Evolutionary conservation across 2,113 vertebrate genomes (phyloP).

Genomic region (Excalfactoria chinensis): DNA sequence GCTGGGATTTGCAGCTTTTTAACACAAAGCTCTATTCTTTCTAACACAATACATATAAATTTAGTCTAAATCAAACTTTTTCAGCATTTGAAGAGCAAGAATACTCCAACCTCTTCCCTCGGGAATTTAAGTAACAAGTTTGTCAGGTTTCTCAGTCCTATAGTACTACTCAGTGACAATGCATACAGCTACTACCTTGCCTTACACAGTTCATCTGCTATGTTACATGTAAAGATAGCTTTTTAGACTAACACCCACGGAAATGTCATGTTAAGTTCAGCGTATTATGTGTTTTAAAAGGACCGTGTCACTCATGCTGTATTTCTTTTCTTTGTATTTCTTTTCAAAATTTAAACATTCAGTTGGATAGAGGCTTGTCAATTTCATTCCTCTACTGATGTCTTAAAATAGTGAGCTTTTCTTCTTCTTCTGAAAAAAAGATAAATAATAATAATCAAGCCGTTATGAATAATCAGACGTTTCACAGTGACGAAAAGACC

Average conservation of each 20-base stretch:
- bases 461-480: not conserved
- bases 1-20: not conserved
- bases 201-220: not conserved
- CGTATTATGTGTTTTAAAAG: not conserved
- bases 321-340: not conserved
- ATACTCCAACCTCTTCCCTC: not conserved
- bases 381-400: not conserved
- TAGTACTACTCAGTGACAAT: constrained; percentile 6
- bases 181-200: not conserved
- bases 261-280: constrained; percentile 40
- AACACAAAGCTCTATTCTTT: not conserved
- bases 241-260: constrained; percentile 23
- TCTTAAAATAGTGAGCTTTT: not conserved
- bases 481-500: not conserved
- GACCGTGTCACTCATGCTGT: constrained; percentile 23
- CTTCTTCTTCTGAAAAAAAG: not conserved
- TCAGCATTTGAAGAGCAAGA: not conserved
- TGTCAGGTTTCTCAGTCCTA: not conserved
- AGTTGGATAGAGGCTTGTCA: constrained; percentile 41
- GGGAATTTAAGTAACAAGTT: not conserved
- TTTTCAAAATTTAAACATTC: constrained; percentile 19
- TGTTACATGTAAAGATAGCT: not conserved
- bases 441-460: not conserved
- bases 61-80: not conserved
- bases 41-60: not conserved